Conservation (phyloP, 2,888 invertebrate genomes). For the Dasypogon diadema region DNA sequence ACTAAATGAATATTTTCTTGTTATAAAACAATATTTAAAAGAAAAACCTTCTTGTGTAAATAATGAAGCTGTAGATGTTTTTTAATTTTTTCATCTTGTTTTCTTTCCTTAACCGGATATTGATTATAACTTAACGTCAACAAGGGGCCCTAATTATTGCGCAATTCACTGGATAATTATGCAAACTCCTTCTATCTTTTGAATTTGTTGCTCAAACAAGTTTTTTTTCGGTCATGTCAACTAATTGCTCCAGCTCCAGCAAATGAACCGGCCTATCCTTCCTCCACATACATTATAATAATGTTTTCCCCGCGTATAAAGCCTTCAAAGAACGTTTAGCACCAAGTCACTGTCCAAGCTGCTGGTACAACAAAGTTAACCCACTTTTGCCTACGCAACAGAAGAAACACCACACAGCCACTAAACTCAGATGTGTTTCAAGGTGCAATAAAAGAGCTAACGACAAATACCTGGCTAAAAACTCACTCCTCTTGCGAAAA, state of each 20-base stretch:
- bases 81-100: too few species aligned
- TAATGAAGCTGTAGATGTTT: too few species aligned
- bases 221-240: slow-evolving; percentile 9
- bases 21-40: too few species aligned
- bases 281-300: not conserved
- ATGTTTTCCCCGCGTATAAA: too few species aligned
- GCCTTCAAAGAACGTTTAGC: too few species aligned
- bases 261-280: not conserved
- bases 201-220: not conserved
- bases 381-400: slow-evolving; percentile 11
- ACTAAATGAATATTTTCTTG: too few species aligned
- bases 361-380: not conserved
- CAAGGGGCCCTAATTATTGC: not conserved
- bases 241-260: not conserved
- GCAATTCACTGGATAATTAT: not conserved
- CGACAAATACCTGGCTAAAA: not conserved
- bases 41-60: too few species aligned
- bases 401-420: not conserved
- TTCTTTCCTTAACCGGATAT: not conserved
- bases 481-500: not conserved
- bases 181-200: not conserved
- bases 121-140: not conserved
- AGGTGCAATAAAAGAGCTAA: not conserved
- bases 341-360: too few species aligned
- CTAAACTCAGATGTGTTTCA: not conserved